A percentile compares a stretch with the other conserved stretches of the same genome.
phyloP scores from a whole-genome alignment of 2,797 vertebrate species.

The Sandelia bainsii region DNA sequence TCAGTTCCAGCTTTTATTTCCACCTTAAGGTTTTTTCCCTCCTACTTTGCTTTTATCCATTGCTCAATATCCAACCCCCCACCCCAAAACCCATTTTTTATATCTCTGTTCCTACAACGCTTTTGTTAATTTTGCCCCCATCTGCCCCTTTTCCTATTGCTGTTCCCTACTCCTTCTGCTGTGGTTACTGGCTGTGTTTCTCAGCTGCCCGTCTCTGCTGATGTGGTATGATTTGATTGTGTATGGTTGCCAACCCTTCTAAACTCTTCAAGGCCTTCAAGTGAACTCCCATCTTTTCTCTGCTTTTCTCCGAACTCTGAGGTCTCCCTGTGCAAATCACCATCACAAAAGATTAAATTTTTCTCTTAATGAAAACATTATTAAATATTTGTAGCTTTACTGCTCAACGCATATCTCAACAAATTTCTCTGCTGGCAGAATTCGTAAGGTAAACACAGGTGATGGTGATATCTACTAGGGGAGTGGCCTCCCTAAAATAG shows the following conservation, averaged over 20 bases:
- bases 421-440: conserved; percentile 4
- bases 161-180: conserved; percentile 55
- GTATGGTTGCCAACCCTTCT: conserved; percentile 64
- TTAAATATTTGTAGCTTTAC: conserved; percentile 39
- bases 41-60: conserved; percentile 46
- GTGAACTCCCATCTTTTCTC: conserved; percentile 62
- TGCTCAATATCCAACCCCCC: conserved; percentile 21
- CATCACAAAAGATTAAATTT: conserved; percentile 54
- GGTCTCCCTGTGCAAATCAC: conserved; percentile 76
- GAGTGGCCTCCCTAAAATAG: conserved; percentile 75
- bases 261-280: conserved; percentile 59
- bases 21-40: conserved; percentile 21
- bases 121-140: conserved; percentile 61
- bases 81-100: conserved; percentile 45
- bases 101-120: conserved; percentile 42
- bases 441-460: conserved; percentile 35
- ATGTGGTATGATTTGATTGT: conserved; percentile 68
- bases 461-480: conserved; percentile 68
- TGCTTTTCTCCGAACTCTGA: conserved; percentile 64
- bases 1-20: conserved; percentile 57
- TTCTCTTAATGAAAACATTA: conserved; percentile 10
- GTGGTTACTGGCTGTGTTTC: conserved; percentile 69
- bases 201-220: conserved; percentile 66
- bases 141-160: conserved; percentile 60
- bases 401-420: not conserved